A percentile compares a stretch with the other conserved stretches of the same genome.
Conservation (phyloP, 2,113 vertebrate species). For the Gymnarchus niloticus region DNA sequence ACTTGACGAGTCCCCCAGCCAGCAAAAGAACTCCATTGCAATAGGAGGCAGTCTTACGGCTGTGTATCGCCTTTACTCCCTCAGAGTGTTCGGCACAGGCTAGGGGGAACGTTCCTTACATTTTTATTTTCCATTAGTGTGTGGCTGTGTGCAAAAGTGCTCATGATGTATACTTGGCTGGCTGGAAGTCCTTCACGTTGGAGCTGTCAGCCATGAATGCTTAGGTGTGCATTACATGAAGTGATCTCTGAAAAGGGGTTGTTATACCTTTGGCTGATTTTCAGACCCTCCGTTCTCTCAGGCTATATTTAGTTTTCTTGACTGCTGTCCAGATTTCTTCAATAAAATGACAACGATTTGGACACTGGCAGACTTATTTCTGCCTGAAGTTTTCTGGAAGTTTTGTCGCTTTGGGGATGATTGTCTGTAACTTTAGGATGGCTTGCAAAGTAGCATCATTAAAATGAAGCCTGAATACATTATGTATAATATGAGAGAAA, state of each 20-base stretch:
- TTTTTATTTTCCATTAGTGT: not conserved
- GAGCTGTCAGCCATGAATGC: not conserved
- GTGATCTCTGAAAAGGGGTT: not conserved
- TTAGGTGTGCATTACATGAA: not conserved
- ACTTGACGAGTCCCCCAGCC: not conserved
- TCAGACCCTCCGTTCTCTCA: not conserved
- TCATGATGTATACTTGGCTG: not conserved
- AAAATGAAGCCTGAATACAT: no score
- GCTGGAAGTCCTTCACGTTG: not conserved
- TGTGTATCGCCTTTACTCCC: not conserved
- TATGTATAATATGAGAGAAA: no score
- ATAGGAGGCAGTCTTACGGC: not conserved
- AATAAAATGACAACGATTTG: not conserved
- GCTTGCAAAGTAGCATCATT: not conserved
- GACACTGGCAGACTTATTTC: not conserved
- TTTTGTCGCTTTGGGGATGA: not conserved
- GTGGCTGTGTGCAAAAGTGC: not conserved
- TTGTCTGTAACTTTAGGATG: not conserved
- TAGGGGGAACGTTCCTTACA: not conserved
- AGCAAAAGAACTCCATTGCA: not conserved
- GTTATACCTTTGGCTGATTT: not conserved
- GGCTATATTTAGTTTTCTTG: not conserved
- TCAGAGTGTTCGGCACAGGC: not conserved
- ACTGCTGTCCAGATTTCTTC: constrained; percentile 1
- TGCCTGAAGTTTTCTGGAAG: not conserved